Evolutionary conservation across 2,113 vertebrate genomes (phyloP).

Genomic region (Austrofundulus limnaeus): DNA sequence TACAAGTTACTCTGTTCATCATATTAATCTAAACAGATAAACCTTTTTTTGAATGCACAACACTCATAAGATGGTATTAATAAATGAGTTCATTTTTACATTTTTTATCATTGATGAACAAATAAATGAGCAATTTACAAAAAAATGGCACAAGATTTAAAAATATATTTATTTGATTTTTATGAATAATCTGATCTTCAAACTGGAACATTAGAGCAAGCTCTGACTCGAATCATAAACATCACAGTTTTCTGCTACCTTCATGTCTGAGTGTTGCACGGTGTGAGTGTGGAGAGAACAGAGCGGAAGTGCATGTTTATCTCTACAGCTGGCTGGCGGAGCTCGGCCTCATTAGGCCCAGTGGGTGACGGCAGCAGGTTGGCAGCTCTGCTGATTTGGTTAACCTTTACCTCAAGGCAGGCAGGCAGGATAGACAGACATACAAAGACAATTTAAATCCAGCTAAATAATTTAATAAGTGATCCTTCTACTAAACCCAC

Average conservation of each 20-base stretch:
- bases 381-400: conserved; percentile 70
- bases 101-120: no score
- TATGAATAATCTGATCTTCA: conserved; percentile 29
- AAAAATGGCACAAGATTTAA: background rate
- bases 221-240: conserved; percentile 2
- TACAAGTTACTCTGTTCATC: background rate
- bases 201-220: background rate
- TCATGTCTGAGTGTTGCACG: background rate
- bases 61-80: background rate
- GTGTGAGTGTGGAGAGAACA: conserved; percentile 1
- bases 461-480: conserved; percentile 39
- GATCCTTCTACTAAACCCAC: conserved; percentile 9
- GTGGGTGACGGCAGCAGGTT: conserved; percentile 64
- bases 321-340: conserved; percentile 45
- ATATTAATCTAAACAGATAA: background rate
- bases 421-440: conserved; percentile 32
- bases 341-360: conserved; percentile 67
- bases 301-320: conserved; percentile 8
- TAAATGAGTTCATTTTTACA: no score
- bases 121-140: background rate
- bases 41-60: background rate
- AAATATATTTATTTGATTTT: no score
- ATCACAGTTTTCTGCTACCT: conserved; percentile 7
- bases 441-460: conserved; percentile 22
- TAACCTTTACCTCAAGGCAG: conserved; percentile 72